Evolutionary conservation across 2,888 invertebrate genomes (phyloP).

Genomic region (Acronicta alni): DNA sequence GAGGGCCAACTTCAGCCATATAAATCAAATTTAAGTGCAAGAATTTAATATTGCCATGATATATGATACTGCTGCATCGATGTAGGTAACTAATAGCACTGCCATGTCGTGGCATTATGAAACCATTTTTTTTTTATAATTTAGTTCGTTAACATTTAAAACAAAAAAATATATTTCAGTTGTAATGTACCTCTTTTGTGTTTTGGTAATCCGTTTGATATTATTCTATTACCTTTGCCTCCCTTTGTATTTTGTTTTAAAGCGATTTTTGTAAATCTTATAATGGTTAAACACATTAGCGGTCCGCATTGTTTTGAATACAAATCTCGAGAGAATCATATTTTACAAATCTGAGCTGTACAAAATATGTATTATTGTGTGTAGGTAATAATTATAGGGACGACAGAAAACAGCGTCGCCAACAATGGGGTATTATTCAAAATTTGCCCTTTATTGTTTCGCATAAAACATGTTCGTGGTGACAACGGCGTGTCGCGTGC

Average conservation of each 20-base stretch:
- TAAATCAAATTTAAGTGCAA: conserved; percentile 72
- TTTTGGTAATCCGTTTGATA: conserved; percentile 25
- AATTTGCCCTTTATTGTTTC: conserved; percentile 84
- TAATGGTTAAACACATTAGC: conserved; percentile 50
- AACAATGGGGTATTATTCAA: conserved; percentile 83
- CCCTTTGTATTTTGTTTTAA: conserved; percentile 29
- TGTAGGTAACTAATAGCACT: conserved; percentile 39
- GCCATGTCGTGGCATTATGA: conserved; percentile 23
- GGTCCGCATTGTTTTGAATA: conserved; percentile 46
- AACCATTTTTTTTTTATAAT: conserved; percentile 31
- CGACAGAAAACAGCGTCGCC: conserved; percentile 72
- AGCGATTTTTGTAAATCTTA: conserved; percentile 42
- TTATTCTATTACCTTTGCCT: conserved; percentile 44
- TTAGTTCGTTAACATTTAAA: conserved; percentile 22
- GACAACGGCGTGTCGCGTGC: conserved; percentile 79
- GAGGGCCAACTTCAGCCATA: conserved; percentile 63
- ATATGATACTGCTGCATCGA: conserved; percentile 56
- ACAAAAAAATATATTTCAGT: conserved; percentile 20
- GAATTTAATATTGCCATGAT: conserved; percentile 59
- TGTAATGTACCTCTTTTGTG: conserved; percentile 25
- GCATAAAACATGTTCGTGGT: conserved; percentile 82
- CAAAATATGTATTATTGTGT: conserved; percentile 59
- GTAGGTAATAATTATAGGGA: conserved; percentile 73
- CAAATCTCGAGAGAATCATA: conserved; percentile 46
- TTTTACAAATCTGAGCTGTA: conserved; percentile 48